Conservation (phyloP, 2,888 invertebrate species). For the Amphimallon solstitiale region DNA sequence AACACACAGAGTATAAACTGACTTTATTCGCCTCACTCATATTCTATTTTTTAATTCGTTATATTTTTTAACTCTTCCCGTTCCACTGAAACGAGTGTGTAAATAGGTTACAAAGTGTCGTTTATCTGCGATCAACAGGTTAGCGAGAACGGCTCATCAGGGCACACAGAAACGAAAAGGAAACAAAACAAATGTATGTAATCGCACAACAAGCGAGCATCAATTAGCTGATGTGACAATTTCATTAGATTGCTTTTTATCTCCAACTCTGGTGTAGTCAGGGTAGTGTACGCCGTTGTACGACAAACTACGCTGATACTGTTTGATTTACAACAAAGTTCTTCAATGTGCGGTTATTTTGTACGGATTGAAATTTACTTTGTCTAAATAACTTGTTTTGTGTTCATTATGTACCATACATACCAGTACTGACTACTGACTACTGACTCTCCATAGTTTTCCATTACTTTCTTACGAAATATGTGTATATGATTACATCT, state of each 20-base stretch:
- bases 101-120: conserved; percentile 48
- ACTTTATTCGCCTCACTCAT: conserved; percentile 35
- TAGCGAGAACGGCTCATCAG: conserved; percentile 40
- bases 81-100: conserved; percentile 40
- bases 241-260: conserved; percentile 43
- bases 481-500: too few relatives aligned
- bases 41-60: conserved; percentile 29
- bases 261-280: conserved; percentile 30
- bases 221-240: conserved; percentile 47
- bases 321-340: conserved; percentile 32
- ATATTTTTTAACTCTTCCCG: conserved; percentile 17
- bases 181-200: conserved; percentile 47
- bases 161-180: conserved; percentile 44
- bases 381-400: conserved; percentile 17
- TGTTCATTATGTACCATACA: neutral
- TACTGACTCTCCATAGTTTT: neutral
- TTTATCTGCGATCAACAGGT: conserved; percentile 51
- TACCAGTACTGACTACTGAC: too few relatives aligned
- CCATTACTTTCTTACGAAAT: too few relatives aligned
- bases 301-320: conserved; percentile 33
- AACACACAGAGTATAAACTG: conserved; percentile 37
- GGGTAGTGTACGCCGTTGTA: conserved; percentile 26
- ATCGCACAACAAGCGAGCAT: conserved; percentile 45
- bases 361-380: conserved; percentile 17
- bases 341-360: conserved; percentile 22